phyloP scores from a whole-genome alignment of 1,140 invertebrate genomes.

The Sitobion miscanthi region DNA sequence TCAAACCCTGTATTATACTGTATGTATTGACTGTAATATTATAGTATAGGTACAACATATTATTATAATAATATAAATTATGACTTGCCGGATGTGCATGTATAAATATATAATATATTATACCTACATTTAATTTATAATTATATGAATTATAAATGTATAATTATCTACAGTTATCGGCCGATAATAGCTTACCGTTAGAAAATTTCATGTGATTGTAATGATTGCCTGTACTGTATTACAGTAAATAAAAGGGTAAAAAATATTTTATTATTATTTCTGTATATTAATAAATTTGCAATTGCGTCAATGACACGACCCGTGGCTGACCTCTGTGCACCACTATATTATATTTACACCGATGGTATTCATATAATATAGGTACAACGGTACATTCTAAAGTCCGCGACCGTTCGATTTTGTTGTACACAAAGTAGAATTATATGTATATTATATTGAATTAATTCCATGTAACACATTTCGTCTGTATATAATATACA shows the following conservation, averaged over 20 bases:
- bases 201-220: background rate
- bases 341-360: background rate
- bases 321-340: background rate
- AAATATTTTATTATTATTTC: background rate
- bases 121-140: background rate
- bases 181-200: background rate
- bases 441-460: background rate
- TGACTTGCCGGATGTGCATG: background rate
- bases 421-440: background rate
- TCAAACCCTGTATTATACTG: too few species aligned
- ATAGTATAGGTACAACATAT: background rate
- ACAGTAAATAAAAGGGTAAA: background rate
- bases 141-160: background rate
- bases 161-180: background rate
- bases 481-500: background rate
- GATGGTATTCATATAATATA: background rate
- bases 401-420: background rate
- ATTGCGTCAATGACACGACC: conserved; percentile 38
- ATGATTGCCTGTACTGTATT: background rate
- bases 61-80: background rate
- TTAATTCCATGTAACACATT: background rate
- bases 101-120: background rate
- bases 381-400: background rate
- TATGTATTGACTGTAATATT: too few species aligned
- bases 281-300: background rate